Conservation (phyloP, 2,797 vertebrate genomes). For the Sebastes trivittatus region DNA sequence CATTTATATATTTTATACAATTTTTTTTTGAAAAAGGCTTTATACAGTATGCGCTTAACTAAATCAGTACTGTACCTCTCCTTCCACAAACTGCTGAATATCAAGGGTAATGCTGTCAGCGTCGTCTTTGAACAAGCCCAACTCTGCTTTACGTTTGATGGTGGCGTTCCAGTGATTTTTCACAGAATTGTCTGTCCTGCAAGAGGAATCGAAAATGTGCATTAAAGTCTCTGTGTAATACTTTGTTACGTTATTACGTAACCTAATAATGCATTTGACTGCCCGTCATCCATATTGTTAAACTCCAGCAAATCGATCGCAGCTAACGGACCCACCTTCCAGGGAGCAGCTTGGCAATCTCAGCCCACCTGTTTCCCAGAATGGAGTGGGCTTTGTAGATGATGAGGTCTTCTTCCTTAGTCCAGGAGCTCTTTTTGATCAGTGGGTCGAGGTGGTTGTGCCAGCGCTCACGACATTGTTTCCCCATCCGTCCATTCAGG, state of each 20-base stretch:
- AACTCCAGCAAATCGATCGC: not conserved
- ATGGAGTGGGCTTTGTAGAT: constrained; percentile 91
- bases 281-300: not conserved
- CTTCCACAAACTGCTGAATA: constrained; percentile 66
- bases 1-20: too few species aligned
- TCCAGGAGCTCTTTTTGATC: constrained; percentile 92
- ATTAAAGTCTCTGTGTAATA: not conserved
- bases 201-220: not conserved
- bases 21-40: not conserved
- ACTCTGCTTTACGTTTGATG: constrained; percentile 88
- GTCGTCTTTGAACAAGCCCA: constrained; percentile 73
- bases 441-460: constrained; percentile 92
- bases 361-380: constrained; percentile 93
- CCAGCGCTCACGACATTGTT: constrained; percentile 96
- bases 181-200: constrained; percentile 91
- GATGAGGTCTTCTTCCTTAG: constrained; percentile 91
- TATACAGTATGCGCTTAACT: not conserved
- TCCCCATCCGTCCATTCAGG: constrained; percentile 89
- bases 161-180: constrained; percentile 95
- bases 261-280: not conserved
- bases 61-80: constrained; percentile 57
- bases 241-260: not conserved
- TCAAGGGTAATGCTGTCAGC: constrained; percentile 58
- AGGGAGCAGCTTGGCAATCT: constrained; percentile 94
- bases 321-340: constrained; percentile 85